These are phyloP conservation scores for Magallana ariakensis DNA, from an alignment of 1,140 invertebrate species.

Conservation along the genomic window DNA sequence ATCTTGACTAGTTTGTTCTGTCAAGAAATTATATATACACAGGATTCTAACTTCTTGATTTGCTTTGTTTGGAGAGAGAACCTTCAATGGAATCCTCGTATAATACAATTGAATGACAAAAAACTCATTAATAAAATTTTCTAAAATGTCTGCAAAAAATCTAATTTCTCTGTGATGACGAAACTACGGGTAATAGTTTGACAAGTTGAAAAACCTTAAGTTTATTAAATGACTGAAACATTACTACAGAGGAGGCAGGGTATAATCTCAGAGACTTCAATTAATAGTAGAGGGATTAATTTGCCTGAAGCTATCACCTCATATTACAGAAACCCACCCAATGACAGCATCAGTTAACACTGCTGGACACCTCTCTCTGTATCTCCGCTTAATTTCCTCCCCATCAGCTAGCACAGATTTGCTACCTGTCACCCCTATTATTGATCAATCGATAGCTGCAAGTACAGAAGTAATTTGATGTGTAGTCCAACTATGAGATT, in stretches of 20 bases:
- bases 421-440: neutral
- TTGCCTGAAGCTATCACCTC: neutral
- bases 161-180: no score
- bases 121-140: no score
- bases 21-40: neutral
- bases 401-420: neutral
- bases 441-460: neutral
- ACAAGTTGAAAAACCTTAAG: no score
- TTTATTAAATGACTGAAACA: no score
- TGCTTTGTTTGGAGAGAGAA: neutral
- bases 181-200: no score
- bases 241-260: neutral
- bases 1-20: neutral
- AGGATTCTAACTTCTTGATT: neutral
- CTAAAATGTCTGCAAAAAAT: no score
- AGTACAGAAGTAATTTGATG: slow-evolving; percentile 18
- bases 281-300: slow-evolving; percentile 1
- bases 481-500: neutral
- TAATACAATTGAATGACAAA: no score
- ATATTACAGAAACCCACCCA: neutral
- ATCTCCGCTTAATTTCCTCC: neutral
- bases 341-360: neutral
- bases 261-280: neutral
- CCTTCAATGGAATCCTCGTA: no score
- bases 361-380: neutral